Evolutionary conservation across 2,888 invertebrate species (phyloP).

Genomic region (Argyresthia goedartella): DNA sequence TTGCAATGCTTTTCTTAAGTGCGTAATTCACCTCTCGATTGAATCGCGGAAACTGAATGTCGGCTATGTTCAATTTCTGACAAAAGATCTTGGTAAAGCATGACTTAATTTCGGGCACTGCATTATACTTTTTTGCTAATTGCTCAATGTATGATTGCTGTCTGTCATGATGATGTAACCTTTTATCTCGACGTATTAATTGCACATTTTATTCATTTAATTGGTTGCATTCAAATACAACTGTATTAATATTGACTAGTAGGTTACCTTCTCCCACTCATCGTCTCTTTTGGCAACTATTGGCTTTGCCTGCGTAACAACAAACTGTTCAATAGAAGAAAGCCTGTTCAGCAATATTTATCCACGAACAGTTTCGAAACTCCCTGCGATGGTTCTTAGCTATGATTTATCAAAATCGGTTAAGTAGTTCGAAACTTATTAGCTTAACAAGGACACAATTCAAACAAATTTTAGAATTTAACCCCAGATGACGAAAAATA

Average conservation of each 20-base stretch:
- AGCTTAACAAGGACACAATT: too few relatives aligned
- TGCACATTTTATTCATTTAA: slow-evolving; percentile 21
- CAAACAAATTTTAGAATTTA: too few relatives aligned
- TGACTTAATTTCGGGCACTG: slow-evolving; percentile 41
- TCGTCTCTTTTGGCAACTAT: background rate
- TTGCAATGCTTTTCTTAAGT: background rate
- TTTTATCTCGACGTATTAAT: slow-evolving; percentile 38
- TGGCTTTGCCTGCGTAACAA: background rate
- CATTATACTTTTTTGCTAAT: slow-evolving; percentile 35
- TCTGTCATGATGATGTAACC: slow-evolving; percentile 45
- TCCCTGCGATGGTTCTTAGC: too few relatives aligned
- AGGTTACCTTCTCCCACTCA: slow-evolving; percentile 24
- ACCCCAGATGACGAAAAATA: too few relatives aligned
- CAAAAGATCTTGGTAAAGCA: slow-evolving; percentile 33
- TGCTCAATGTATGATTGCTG: slow-evolving; percentile 30
- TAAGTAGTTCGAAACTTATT: too few relatives aligned
- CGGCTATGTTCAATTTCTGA: slow-evolving; percentile 27
- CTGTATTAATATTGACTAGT: slow-evolving; percentile 26
- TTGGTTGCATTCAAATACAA: slow-evolving; percentile 20
- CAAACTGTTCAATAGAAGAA: too few relatives aligned
- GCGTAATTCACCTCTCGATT: slow-evolving; percentile 4
- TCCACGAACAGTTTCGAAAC: too few relatives aligned
- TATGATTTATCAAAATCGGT: too few relatives aligned
- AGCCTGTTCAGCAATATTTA: too few relatives aligned
- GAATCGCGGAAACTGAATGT: slow-evolving; percentile 5